Evolutionary conservation across 2,113 vertebrate species (phyloP), one percentile per base, ranked within the genome.

Genomic region (Clinocottus analis): DNA sequence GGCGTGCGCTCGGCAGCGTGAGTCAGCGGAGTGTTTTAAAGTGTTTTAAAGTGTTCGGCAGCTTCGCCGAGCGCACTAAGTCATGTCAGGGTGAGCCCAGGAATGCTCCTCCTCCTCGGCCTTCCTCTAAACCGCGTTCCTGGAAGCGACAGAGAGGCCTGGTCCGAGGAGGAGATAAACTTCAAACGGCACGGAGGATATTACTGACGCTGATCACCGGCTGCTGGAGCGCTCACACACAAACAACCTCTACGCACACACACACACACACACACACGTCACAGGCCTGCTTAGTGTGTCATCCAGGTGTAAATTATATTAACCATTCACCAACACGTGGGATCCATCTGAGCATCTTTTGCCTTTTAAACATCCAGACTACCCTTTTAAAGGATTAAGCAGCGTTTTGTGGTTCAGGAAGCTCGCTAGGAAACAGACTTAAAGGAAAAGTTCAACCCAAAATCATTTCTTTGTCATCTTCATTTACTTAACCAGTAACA

Each of bases 221-320:
- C 86, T 21, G 80, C 63, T 31, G 41, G 25, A 31, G 41, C 58
- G 39, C 63, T n/a, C n/a, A n/a, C n/a, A n/a, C n/a, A 70, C 58
- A 60, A 39, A 69, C 12, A 69, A 29, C 43, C 7, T 43, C 29
- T 7, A 49, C 8, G 19, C 73, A 60, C 41, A 14, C 17, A 47
- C 45, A 47, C 45, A 45, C 43, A 31, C 29, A 31, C 29, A 58
- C 58, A 58, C 80, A 61, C 53, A 63, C 53, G 33, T 84, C 89
- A 86, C 82, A 60, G 69, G 73, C 79, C 43, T 75, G 83, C 90
- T 84, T 93, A 94, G 25, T 29, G 5, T 94, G 91, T 96, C 95
- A 82, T 93, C 79, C 59, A 77, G 89, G 86, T 89, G 80, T 91
- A 90, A 90, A 88, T 91, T 83, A 84, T 68, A 64, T 70, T 85